Base-by-base conservation (phyloP, 2,113 vertebrate genomes). In the Alouatta palliata region DNA sequence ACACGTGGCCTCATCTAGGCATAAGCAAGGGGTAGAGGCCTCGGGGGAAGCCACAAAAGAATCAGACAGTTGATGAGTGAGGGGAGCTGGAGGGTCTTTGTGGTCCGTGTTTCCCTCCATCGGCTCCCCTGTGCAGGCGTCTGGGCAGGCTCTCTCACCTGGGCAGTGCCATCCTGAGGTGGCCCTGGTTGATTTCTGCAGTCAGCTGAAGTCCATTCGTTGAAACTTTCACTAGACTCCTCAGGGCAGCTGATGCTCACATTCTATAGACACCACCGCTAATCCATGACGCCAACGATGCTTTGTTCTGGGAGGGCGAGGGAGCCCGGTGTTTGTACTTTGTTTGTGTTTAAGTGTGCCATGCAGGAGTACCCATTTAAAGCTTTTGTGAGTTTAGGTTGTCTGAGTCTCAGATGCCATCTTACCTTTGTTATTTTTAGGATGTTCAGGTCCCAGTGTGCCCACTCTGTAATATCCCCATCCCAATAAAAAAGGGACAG, bases 391-490 rank as follows among this genome's bases (percentile, higher is more conserved):
- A 88, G 21, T 35, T 66, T n/a, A 27, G 58, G 6, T 49, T 54
- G 21, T 89, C 19, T 43, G 27, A 40, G 5, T 76, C 47, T 40
- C 73, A 37, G 68, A 19, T 49, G 0, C 68, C 9, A 0, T 35
- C 13, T 94, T 54, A 1, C 0, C 12, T 49, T 94, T 1, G 43
- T 0, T 97, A 1, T 94, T 81, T 86, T 43, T n/a, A 99, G 99
- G 99, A 99, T 93, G 96, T 99, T 66, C 99, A 99, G 97, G 99
- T 99, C 76, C 99, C 99, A 0, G 99, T 99, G 6, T 99, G 99
- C 96, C 99, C 99, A 0, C 98, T 99, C 68, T 99, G 99, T 97
- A 99, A 99, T 54, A 91, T 6, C 1, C 99, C 99, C 0, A 94
- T 99, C 89, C 99, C 99, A 0, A 81, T 99, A 25, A 99, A 97